A percentile compares a stretch with the other conserved stretches of the same genome.
phyloP scores from a whole-genome alignment of 1,140 invertebrate genomes.

The Drosophila burlai region DNA sequence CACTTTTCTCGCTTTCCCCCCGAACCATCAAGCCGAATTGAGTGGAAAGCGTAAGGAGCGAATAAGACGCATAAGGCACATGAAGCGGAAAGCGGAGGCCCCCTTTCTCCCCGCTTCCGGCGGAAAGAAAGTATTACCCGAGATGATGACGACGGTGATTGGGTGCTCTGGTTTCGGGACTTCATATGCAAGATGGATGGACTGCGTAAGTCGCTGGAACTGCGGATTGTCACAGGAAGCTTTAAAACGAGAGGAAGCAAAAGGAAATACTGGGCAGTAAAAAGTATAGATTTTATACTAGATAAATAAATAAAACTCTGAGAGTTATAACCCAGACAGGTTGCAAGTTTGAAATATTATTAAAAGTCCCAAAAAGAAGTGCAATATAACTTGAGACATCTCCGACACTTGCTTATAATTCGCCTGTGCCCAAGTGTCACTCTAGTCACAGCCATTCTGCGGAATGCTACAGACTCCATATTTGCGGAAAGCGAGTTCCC shows the following conservation, averaged over 20 bases:
- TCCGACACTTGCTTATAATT: not conserved
- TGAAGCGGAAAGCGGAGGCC: conserved; percentile 64
- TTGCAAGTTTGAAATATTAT: not conserved
- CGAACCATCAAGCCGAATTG: conserved; percentile 62
- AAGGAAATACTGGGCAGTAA: not conserved
- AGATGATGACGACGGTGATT: conserved; percentile 46
- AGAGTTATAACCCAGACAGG: too few relatives aligned
- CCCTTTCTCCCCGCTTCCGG: not conserved
- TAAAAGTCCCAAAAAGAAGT: not conserved
- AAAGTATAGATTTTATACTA: not conserved
- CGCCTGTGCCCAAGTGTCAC: not conserved
- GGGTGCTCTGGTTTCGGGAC: conserved; percentile 24
- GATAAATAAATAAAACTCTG: not conserved
- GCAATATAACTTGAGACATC: not conserved
- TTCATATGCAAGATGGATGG: conserved; percentile 36
- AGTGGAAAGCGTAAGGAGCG: conserved; percentile 74
- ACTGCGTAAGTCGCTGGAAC: conserved; percentile 9
- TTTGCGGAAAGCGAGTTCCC: not conserved
- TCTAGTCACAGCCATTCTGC: not conserved
- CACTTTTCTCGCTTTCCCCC: not conserved
- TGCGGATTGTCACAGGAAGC: conserved; percentile 14
- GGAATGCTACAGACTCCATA: not conserved
- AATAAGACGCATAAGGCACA: conserved; percentile 58
- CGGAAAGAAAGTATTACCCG: conserved; percentile 32
- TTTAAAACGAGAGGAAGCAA: not conserved